Conservation (phyloP, 2,113 vertebrate species). For the Epinephelus fuscoguttatus region DNA sequence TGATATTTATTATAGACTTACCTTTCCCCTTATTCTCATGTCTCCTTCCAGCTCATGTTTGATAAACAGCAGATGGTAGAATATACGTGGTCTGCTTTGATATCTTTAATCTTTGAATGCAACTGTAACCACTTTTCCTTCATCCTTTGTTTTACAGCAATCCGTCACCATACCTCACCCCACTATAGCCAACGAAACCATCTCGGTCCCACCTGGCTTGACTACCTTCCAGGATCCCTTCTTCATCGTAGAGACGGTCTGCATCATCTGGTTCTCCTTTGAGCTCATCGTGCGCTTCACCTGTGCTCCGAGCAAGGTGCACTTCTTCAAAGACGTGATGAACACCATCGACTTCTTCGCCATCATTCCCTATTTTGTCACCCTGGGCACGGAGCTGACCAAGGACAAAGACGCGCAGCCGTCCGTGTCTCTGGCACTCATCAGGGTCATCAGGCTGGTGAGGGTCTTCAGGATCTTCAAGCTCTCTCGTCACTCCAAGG, state of each 20-base stretch:
- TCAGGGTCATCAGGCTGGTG: conserved; percentile 91
- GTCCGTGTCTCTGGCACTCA: conserved; percentile 90
- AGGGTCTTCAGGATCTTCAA: conserved; percentile 94
- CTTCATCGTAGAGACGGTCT: conserved; percentile 92
- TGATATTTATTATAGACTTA: background rate
- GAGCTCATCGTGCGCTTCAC: conserved; percentile 89
- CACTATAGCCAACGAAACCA: conserved; percentile 59
- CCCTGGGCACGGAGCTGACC: conserved; percentile 90
- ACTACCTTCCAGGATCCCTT: conserved; percentile 89
- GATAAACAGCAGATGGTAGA: background rate
- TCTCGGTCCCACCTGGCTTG: conserved; percentile 39
- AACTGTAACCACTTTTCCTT: conserved; percentile 29
- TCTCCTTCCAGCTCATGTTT: background rate
- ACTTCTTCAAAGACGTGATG: conserved; percentile 95
- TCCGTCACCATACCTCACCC: conserved; percentile 50
- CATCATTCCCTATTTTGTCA: conserved; percentile 94
- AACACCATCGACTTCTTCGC: conserved; percentile 95
- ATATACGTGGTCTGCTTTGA: background rate
- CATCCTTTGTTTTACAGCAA: conserved; percentile 59
- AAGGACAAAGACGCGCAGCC: conserved; percentile 87
- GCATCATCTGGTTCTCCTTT: conserved; percentile 95
- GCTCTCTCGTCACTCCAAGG: conserved; percentile 93
- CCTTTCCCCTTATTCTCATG: conserved; percentile 27
- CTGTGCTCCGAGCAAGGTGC: conserved; percentile 87
- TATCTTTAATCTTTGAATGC: background rate